Evolutionary conservation across 2,888 invertebrate genomes (phyloP).

Genomic region (Ceramica pisi): DNA sequence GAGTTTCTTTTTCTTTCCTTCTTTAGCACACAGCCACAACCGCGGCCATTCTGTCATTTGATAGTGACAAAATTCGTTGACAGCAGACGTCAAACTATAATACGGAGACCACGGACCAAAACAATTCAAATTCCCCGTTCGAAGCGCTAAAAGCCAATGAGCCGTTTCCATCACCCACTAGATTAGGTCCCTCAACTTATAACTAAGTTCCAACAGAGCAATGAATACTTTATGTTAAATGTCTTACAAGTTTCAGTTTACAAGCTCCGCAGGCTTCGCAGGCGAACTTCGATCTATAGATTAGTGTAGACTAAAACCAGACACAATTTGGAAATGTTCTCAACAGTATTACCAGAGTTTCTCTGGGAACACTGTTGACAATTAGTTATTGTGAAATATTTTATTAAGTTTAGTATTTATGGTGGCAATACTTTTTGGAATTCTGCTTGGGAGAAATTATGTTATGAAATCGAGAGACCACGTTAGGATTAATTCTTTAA

Average conservation of each 20-base stretch:
- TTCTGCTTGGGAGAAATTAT: no score
- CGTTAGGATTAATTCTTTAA: no score
- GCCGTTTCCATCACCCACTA: conserved; percentile 42
- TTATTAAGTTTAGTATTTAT: conserved; percentile 24
- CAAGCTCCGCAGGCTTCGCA: conserved; percentile 39
- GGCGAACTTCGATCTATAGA: conserved; percentile 55
- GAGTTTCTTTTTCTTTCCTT: no score
- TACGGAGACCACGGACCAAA: background rate
- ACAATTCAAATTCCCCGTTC: conserved; percentile 5
- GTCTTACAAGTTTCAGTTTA: conserved; percentile 60
- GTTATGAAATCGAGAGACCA: no score
- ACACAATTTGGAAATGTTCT: conserved; percentile 29
- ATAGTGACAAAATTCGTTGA: background rate
- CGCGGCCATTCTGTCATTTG: background rate
- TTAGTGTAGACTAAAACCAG: conserved; percentile 48
- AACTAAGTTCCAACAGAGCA: conserved; percentile 50
- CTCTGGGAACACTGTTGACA: conserved; percentile 24
- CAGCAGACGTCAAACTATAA: background rate
- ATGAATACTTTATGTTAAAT: conserved; percentile 63
- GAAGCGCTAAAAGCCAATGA: conserved; percentile 32
- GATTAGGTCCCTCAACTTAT: conserved; percentile 45
- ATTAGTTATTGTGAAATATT: conserved; percentile 42
- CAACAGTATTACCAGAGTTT: no score
- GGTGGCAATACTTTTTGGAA: no score
- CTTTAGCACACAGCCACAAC: no score